A percentile compares a stretch with the other conserved stretches of the same genome.
Conservation (phyloP, 2,113 vertebrate genomes). For the Osmerus mordax region DNA sequence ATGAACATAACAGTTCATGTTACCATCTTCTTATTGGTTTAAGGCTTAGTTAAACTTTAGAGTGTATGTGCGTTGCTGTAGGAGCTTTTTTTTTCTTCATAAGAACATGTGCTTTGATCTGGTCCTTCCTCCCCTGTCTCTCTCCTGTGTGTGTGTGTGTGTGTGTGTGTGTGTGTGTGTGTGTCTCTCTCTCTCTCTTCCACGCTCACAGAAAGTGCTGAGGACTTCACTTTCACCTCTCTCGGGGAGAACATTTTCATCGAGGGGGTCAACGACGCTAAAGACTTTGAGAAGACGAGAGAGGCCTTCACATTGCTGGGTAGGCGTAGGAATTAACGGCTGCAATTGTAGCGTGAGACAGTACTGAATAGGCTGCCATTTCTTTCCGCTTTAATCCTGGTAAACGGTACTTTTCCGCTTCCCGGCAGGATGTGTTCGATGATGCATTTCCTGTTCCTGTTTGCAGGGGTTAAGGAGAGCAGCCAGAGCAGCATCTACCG, state of each 20-base stretch:
- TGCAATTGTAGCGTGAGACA: neutral
- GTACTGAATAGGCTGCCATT: too few species aligned
- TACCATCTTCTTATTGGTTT: too few species aligned
- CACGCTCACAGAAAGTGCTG: constrained; percentile 73
- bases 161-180: too few species aligned
- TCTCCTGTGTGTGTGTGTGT: too few species aligned
- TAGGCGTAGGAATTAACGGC: constrained; percentile 54
- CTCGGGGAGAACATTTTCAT: constrained; percentile 83
- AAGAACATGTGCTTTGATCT: neutral
- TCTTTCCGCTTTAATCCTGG: too few species aligned
- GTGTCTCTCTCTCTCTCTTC: neutral
- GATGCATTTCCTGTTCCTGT: neutral
- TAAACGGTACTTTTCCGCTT: neutral
- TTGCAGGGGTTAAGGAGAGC: constrained; percentile 82
- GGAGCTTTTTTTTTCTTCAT: too few species aligned
- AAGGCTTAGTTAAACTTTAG: too few species aligned
- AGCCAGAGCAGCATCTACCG: constrained; percentile 86
- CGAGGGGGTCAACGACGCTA: constrained; percentile 80
- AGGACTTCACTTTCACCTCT: constrained; percentile 86
- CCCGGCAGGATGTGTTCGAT: neutral
- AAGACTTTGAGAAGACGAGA: constrained; percentile 84
- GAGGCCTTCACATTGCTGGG: constrained; percentile 86
- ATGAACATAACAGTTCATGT: too few species aligned
- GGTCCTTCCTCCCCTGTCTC: neutral
- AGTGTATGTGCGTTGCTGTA: too few species aligned